Conservation (phyloP, 2,113 vertebrate genomes). For the Lagopus leucura region DNA sequence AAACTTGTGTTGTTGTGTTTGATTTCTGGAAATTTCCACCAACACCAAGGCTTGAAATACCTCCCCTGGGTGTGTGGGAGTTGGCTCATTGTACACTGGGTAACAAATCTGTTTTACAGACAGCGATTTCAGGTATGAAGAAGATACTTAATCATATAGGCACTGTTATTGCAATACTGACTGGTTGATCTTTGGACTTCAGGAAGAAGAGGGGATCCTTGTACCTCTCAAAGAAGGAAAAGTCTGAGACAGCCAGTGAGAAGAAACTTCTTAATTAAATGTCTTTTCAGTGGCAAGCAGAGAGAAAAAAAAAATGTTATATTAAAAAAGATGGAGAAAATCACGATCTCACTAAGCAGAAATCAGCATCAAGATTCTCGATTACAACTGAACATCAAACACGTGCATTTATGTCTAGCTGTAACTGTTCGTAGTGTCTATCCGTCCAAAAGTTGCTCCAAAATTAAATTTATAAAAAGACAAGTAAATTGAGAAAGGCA, state of each 20-base stretch:
- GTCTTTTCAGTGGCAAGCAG: background rate
- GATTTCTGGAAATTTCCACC: no score
- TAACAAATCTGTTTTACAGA: no score
- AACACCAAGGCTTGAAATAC: no score
- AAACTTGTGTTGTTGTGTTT: no score
- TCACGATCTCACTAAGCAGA: background rate
- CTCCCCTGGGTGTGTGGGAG: no score
- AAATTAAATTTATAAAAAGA: slow-evolving; percentile 12
- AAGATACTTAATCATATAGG: rapidly evolving
- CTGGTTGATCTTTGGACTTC: rapidly evolving
- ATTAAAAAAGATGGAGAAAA: background rate
- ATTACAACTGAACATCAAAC: background rate
- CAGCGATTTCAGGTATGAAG: background rate
- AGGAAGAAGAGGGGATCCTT: background rate
- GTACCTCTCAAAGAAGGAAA: background rate
- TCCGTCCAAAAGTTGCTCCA: background rate
- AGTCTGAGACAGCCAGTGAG: background rate
- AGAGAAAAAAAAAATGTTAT: background rate
- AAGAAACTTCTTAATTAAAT: background rate
- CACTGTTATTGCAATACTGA: background rate
- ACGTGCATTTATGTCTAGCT: rapidly evolving
- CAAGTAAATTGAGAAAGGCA: slow-evolving; percentile 4
- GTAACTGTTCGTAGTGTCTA: rapidly evolving
- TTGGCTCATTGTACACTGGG: no score
- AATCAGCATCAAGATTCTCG: background rate